These are phyloP conservation scores for Aix galericulata DNA, from an alignment of 2,113 vertebrate genomes.

Conservation along the genomic window DNA sequence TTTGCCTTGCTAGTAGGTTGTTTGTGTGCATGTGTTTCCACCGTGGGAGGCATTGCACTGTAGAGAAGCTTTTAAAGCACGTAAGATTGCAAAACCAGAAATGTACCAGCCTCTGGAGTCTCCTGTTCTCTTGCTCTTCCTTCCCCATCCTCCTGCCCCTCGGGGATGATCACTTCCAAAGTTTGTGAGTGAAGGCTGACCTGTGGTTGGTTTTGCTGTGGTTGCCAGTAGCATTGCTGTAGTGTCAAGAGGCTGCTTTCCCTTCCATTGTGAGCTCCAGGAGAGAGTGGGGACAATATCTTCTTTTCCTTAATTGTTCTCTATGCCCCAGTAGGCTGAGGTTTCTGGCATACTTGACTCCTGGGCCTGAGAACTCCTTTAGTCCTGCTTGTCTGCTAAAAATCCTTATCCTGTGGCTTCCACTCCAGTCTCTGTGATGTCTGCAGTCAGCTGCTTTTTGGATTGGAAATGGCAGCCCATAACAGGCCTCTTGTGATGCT, in stretches of 20 bases:
- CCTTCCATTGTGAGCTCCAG: background rate
- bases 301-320: background rate
- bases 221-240: background rate
- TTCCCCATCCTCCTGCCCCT: background rate
- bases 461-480: background rate
- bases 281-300: background rate
- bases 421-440: background rate
- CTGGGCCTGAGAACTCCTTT: background rate
- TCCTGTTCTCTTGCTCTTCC: background rate
- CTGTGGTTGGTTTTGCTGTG: background rate
- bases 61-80: background rate
- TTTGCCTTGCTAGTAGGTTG: background rate
- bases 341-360: background rate
- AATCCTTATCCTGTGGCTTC: background rate
- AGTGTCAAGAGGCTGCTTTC: background rate
- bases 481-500: background rate
- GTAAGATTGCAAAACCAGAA: background rate
- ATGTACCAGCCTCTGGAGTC: background rate
- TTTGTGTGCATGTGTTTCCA: accelerated
- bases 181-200: background rate
- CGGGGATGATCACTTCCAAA: background rate
- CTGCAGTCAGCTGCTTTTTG: background rate
- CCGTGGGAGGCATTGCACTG: background rate
- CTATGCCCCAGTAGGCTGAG: background rate
- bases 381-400: background rate